Base-by-base conservation (phyloP, 2,797 vertebrate species). In the Acanthis flammea region DNA sequence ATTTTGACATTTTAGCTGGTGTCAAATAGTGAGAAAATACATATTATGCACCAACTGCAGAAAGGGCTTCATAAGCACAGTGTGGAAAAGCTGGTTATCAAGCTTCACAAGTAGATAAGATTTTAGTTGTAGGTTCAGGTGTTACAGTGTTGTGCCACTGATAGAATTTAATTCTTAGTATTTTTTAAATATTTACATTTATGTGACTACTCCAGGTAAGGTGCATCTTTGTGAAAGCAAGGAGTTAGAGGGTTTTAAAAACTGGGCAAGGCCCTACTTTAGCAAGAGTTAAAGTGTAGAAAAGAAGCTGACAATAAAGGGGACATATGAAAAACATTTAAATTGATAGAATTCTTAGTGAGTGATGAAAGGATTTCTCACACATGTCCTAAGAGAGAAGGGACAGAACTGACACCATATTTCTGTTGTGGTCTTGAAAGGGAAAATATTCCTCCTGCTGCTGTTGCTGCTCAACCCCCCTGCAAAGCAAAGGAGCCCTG, bases 11-110 rank as follows among this genome's bases (percentile, higher is more conserved):
- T 74, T 91, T 80, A 45, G 27, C 21, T 44, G 6, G 7, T 66
- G 31, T 81, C 65, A 90, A 2, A 47, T 6, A 2, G 47, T 78
- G 74, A 75, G 75, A 77, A 88, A 53, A 80, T 80, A 24, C 1
- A 0, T 24, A 19, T 47, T 41, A 10, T 54, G 18, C 19, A n/a
- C 33, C 12, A 7, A 0, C 17, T 58, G 31, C 0, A 0, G 42
- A 50, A 92, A 33, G 33, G 62, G 75, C 42, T 92, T 91, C 11
- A 2, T 83, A 63, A 72, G 39, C 72, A 51, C 14, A 14, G 6
- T 54, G 45, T 61, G 45, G n/a, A 65, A 65, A 74, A 83, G 31
- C 65, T 37, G n/a, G 35, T 77, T 93, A 71, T 65, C 7, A 3
- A 48, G 13, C 72, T 66, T 88, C 50, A 83, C 45, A 19, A 67